These are phyloP conservation scores for Brachionus angularis DNA, from an alignment of 1,140 invertebrate genomes.

Conservation along the genomic window DNA sequence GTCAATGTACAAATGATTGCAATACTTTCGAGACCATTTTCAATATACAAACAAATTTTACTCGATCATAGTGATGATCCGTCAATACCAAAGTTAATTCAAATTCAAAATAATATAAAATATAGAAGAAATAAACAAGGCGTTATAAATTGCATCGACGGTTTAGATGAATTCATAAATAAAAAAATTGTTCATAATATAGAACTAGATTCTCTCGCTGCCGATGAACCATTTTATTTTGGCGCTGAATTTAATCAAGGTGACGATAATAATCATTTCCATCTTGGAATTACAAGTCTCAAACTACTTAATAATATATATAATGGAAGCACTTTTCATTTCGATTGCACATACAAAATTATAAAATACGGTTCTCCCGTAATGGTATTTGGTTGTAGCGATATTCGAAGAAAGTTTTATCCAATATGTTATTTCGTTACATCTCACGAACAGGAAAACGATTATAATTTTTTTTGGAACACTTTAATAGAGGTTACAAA, in stretches of 20 bases:
- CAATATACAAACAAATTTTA: neutral
- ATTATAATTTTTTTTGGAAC: conserved; percentile 8
- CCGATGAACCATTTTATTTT: conserved; percentile 15
- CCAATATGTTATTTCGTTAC: conserved; percentile 5
- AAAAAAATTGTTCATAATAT: neutral
- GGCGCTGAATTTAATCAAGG: conserved; percentile 12
- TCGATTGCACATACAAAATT: neutral
- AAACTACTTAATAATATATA: conserved; percentile 13
- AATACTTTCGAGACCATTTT: conserved; percentile 11
- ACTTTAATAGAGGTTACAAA: neutral
- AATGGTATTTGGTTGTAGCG: neutral
- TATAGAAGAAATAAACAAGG: neutral
- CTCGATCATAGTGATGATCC: neutral
- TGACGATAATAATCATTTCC: neutral
- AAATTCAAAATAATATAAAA: neutral
- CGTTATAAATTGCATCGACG: neutral
- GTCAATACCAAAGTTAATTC: neutral
- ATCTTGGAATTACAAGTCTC: neutral
- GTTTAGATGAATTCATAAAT: neutral
- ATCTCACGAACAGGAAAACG: conserved; percentile 15
- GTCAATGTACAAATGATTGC: conserved; percentile 17
- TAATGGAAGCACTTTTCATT: conserved; percentile 5
- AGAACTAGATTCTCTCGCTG: neutral
- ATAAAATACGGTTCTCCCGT: too few relatives aligned
- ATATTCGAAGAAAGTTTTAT: conserved; percentile 1